A percentile compares a stretch with the other conserved stretches of the same genome.
These are phyloP conservation scores for Perccottus glenii DNA, from an alignment of 2,113 vertebrate genomes.

Conservation along the genomic window DNA sequence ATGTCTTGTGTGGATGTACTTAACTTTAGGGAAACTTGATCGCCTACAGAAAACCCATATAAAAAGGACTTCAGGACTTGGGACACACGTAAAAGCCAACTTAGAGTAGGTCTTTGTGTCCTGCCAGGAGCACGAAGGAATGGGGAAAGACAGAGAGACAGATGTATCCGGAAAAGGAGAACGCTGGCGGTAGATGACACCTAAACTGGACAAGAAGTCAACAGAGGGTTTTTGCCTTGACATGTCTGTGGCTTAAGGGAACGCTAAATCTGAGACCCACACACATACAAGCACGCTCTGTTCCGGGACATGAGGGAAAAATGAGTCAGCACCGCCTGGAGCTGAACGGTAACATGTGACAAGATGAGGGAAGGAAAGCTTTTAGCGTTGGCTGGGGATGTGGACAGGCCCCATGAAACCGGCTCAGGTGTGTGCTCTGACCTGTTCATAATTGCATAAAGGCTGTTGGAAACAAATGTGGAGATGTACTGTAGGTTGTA, in stretches of 20 bases:
- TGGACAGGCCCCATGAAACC: constrained; percentile 24
- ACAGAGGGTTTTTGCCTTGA: constrained; percentile 39
- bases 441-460: constrained; percentile 49
- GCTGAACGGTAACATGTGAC: constrained; percentile 33
- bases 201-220: constrained; percentile 43
- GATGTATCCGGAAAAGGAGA: constrained; percentile 15
- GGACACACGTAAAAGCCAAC: neutral
- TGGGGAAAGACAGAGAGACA: constrained; percentile 5
- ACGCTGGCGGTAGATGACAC: constrained; percentile 57
- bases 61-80: neutral
- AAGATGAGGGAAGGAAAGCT: constrained; percentile 12
- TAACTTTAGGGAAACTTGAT: no score
- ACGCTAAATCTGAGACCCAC: constrained; percentile 30
- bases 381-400: constrained; percentile 27
- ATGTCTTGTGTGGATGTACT: no score
- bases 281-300: neutral
- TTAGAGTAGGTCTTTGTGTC: no score
- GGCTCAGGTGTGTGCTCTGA: constrained; percentile 65
- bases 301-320: constrained; percentile 19
- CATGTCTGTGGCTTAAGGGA: constrained; percentile 51
- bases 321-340: constrained; percentile 42
- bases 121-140: neutral
- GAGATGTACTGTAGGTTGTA: neutral
- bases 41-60: no score
- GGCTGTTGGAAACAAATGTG: constrained; percentile 21